Base-by-base conservation (phyloP, 2,113 vertebrate genomes). In the Zapus hudsonius region DNA sequence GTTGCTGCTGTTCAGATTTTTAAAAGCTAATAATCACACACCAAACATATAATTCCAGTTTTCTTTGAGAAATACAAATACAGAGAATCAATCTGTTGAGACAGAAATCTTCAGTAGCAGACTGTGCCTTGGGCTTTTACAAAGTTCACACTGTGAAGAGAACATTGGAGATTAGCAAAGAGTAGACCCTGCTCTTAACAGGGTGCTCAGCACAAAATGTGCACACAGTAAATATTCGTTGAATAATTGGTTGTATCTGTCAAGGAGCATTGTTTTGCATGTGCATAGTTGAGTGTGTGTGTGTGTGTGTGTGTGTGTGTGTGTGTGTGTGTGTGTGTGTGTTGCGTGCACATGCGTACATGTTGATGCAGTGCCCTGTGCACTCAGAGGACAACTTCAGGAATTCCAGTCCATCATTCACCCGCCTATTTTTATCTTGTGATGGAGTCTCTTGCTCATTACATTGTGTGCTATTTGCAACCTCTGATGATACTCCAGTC, bases 11-110 rank as follows among this genome's bases (percentile, higher is more conserved):
- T 64, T 81, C 52, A 36, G 15, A 17, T 33, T 33, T 9, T 33
- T 33, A n/a, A 67, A 72, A 87, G 47, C 36, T 47, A 88, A 63
- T 31, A 44, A 31, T 6, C 42, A 66, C 31, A 42, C 6, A 36
- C 27, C 55, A 52, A 13, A 66, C 76, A 11, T 75, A 90, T 81
- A 40, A 72, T 57, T 84, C 44, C n/a, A 52, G 9, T 59, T 38
- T 63, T 59, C 11, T 83, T 88, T 92, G 73, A 23, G 67, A 94
- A 92, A 52, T 80, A 90, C 9, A 29, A 63, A 25, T 27, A 33
- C 44, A 88, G 81, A 52, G 52, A 52, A 52, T 8, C 20, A 81
- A 44, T 75, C 66, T 81, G 67, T 19, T 2, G 84, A 74, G 52
- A 66, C 78, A 52, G 19, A 66, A 75, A 75, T 27, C 64, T 55